Evolutionary conservation across 2,113 vertebrate species (phyloP).

Genomic region (Phycodurus eques): DNA sequence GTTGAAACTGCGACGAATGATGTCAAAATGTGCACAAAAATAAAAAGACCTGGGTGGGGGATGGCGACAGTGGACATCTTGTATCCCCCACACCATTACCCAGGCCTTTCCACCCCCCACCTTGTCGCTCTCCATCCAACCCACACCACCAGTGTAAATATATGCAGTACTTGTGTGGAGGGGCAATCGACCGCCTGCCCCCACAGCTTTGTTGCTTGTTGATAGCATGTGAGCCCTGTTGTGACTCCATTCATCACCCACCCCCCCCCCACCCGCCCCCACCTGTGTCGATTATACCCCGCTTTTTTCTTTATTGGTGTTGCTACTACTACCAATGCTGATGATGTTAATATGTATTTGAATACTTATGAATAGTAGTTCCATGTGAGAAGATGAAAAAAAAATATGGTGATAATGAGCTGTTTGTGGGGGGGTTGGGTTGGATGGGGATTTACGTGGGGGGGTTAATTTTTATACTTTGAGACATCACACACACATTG

Average conservation of each 20-base stretch:
- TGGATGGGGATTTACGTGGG: slow-evolving; percentile 24
- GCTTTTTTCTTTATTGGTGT: slow-evolving; percentile 78
- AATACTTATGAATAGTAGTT: slow-evolving; percentile 75
- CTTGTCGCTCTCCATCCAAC: not conserved
- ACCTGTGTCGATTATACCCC: slow-evolving; percentile 75
- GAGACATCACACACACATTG: slow-evolving; percentile 53
- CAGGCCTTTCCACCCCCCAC: not conserved
- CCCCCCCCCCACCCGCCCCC: not conserved
- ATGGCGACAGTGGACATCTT: slow-evolving; percentile 31
- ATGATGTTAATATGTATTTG: slow-evolving; percentile 79
- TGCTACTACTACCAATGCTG: slow-evolving; percentile 74
- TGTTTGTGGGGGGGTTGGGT: slow-evolving; percentile 42
- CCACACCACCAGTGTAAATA: slow-evolving; percentile 71
- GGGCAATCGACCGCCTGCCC: slow-evolving; percentile 15
- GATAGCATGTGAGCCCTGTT: slow-evolving; percentile 82
- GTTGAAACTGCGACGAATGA: slow-evolving; percentile 71
- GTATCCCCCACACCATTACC: not conserved
- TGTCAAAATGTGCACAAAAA: slow-evolving; percentile 72
- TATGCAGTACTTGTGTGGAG: slow-evolving; percentile 45
- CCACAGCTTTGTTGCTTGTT: slow-evolving; percentile 76
- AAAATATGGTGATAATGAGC: slow-evolving; percentile 57
- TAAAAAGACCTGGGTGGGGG: slow-evolving; percentile 47
- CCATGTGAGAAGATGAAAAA: slow-evolving; percentile 63
- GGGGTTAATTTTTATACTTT: slow-evolving; percentile 70
- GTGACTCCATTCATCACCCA: slow-evolving; percentile 64